Base-by-base conservation (phyloP, 2,888 invertebrate genomes). In the Hemistola chrysoprasaria region DNA sequence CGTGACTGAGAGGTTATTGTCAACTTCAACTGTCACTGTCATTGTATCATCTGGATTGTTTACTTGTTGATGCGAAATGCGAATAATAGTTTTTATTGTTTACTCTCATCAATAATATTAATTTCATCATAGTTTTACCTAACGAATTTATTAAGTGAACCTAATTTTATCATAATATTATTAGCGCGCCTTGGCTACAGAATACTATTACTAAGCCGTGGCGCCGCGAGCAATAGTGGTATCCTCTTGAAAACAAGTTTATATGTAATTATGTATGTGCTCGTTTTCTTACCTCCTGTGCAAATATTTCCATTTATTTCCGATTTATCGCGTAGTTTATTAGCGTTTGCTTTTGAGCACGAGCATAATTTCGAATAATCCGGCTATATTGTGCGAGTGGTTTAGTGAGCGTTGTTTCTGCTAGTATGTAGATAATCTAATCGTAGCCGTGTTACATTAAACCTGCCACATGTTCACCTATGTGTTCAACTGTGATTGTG, bases 361-460 rank as follows among this genome's bases (percentile, higher is more conserved):
- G 52, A 53, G 51, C 51, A 28, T 46, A 55, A 47, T 62, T 59
- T 54, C 50, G 59, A 62, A 66, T 66, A 63, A 73, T 47, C 62
- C 73, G 62, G 56, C 70, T 53, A 56, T 61, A 67, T 76, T 64
- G 41, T 64, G 67, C 66, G 52, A 39, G 27, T 27, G 25, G 31
- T 36, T 38, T 33, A n/a, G 25, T 27, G 6, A 27, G 11, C 39
- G 53, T 55, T 21, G 33, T 38, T 34, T 29, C 53, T 30, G 34
- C 6, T 11, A 27, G 35, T 40, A 11, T 40, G 40, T 30, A 36
- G 42, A 46, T 67, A 59, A 62, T 66, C 65, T 62, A 58, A 57
- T 59, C 64, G 57, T 49, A 50, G 69, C 53, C 46, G 59, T 47
- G 52, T 67, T 58, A 59, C n/a, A n/a, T n/a, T n/a, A n/a, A 56